These are phyloP conservation scores for Antheraea assamensis DNA, from an alignment of 2,888 invertebrate genomes.

Conservation along the genomic window DNA sequence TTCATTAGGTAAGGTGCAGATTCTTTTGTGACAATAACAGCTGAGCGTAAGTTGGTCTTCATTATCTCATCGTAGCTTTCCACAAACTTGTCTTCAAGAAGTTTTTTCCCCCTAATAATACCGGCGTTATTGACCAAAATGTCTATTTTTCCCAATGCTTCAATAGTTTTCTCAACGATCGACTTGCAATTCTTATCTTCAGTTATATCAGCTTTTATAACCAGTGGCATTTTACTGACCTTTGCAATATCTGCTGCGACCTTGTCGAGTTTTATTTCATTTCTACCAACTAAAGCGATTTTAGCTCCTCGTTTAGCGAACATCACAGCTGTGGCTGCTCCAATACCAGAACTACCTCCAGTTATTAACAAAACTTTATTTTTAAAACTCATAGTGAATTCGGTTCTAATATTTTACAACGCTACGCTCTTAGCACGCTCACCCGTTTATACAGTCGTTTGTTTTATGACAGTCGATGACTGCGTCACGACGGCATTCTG, in stretches of 20 bases:
- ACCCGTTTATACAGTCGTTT: neutral
- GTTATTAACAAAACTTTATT: slow-evolving; percentile 39
- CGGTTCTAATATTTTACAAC: neutral
- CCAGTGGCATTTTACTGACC: slow-evolving; percentile 20
- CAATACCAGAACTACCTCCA: slow-evolving; percentile 39
- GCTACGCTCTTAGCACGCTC: neutral
- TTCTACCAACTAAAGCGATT: slow-evolving; percentile 34
- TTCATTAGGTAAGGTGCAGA: slow-evolving; percentile 44
- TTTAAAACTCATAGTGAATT: slow-evolving; percentile 32
- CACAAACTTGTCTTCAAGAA: slow-evolving; percentile 39
- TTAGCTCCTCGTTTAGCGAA: slow-evolving; percentile 34
- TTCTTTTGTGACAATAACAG: slow-evolving; percentile 40
- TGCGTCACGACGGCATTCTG: neutral
- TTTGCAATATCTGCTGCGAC: slow-evolving; percentile 28
- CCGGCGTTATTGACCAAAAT: slow-evolving; percentile 40
- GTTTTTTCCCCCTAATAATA: slow-evolving; percentile 26
- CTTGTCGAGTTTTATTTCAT: slow-evolving; percentile 32
- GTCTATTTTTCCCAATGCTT: slow-evolving; percentile 29
- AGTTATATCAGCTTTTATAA: slow-evolving; percentile 27
- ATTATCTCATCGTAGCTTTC: slow-evolving; percentile 43
- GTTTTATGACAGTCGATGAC: neutral
- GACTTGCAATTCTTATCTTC: slow-evolving; percentile 23
- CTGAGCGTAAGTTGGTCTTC: slow-evolving; percentile 44
- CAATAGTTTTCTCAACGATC: slow-evolving; percentile 27
- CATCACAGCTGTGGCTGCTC: slow-evolving; percentile 35